phyloP scores from a whole-genome alignment of 1,140 invertebrate species.

The Anagrus nilaparvatae region DNA sequence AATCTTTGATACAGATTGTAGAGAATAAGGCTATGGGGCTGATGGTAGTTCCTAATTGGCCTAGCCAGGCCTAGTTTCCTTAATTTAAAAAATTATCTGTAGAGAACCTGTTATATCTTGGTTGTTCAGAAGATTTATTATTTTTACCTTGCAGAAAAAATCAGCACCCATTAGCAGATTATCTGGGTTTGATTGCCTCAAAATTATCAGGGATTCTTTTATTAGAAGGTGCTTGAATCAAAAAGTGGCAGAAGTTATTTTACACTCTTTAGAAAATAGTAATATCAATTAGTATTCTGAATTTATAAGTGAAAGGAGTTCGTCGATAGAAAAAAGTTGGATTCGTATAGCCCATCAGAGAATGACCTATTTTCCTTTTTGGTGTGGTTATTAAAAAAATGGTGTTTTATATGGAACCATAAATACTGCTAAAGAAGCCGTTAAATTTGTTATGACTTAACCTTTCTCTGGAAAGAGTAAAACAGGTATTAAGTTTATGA shows the following conservation, averaged over 20 bases:
- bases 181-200: slow-evolving; percentile 9
- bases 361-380: too few relatives aligned
- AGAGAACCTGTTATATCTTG: not conserved
- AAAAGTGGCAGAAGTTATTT: not conserved
- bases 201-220: slow-evolving; percentile 10
- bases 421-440: slow-evolving; percentile 8
- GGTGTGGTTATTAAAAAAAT: not conserved
- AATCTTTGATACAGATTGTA: slow-evolving; percentile 18
- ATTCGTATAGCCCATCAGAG: too few relatives aligned
- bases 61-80: slow-evolving; percentile 23
- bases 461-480: not conserved
- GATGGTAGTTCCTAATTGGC: slow-evolving; percentile 27
- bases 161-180: slow-evolving; percentile 6
- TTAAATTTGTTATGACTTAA: not conserved
- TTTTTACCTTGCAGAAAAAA: slow-evolving; percentile 7
- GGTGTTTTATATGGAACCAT: slow-evolving; percentile 8
- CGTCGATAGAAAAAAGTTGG: too few relatives aligned
- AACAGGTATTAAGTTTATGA: slow-evolving; percentile 5
- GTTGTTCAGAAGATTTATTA: slow-evolving; percentile 4
- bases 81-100: slow-evolving; percentile 6
- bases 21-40: slow-evolving; percentile 18
- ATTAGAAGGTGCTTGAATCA: not conserved
- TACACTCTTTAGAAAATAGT: not conserved
- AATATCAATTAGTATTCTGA: slow-evolving; percentile 11
- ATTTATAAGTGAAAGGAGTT: too few relatives aligned